Percentiles rank a stretch among this genome's conserved stretches.
These are phyloP conservation scores for Aptenodytes forsteri DNA, from an alignment of 2,113 vertebrate species.

Conservation along the genomic window DNA sequence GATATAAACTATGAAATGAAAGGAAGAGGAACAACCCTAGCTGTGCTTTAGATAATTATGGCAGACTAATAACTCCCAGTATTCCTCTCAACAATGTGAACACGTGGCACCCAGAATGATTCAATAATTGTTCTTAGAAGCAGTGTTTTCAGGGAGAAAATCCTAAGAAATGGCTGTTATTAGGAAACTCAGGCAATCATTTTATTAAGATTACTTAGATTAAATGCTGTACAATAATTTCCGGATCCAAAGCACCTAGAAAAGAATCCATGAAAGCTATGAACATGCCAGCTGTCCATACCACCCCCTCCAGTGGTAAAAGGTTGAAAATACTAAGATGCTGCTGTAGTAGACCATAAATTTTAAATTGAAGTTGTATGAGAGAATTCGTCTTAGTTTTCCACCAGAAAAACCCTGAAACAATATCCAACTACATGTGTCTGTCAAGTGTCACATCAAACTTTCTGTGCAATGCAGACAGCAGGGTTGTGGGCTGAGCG, in stretches of 20 bases:
- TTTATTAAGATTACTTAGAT: background rate
- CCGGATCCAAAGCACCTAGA: background rate
- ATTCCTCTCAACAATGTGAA: background rate
- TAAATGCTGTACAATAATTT: background rate
- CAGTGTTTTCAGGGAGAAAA: background rate
- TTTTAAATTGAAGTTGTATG: background rate
- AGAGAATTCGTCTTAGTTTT: background rate
- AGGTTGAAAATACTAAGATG: background rate
- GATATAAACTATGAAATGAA: background rate
- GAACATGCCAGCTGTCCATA: background rate
- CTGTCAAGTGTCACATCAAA: background rate
- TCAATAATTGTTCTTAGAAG: background rate
- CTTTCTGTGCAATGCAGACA: background rate
- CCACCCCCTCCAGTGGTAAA: background rate
- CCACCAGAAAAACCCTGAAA: background rate
- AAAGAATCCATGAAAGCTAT: background rate
- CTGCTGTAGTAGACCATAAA: background rate
- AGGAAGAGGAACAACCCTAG: background rate
- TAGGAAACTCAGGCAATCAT: background rate
- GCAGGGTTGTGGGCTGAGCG: accelerated
- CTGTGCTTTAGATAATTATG: background rate
- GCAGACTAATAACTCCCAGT: background rate
- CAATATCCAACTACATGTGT: too few relatives aligned
- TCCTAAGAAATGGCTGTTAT: background rate
- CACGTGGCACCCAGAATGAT: background rate